phyloP scores from a whole-genome alignment of 2,797 vertebrate genomes.

The Dallia pectoralis region DNA sequence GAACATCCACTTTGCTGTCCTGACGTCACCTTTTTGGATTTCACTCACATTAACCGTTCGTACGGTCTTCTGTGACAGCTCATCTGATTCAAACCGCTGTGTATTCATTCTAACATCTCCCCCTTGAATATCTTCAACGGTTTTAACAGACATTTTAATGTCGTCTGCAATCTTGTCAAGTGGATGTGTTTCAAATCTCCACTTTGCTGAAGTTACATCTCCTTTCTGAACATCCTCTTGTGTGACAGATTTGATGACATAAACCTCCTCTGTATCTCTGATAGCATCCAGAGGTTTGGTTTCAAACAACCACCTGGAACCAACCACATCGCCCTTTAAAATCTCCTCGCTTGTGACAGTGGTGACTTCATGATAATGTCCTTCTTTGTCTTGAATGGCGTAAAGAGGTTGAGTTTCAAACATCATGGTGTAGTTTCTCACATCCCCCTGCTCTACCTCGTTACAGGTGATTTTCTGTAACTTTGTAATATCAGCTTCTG shows the following conservation, averaged over 20 bases:
- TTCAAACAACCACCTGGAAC: slow-evolving; percentile 92
- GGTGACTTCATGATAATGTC: slow-evolving; percentile 89
- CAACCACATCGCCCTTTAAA: slow-evolving; percentile 85
- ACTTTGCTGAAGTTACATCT: slow-evolving; percentile 85
- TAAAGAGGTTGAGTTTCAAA: slow-evolving; percentile 94
- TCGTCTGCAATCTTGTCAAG: slow-evolving; percentile 86
- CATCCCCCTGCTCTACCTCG: slow-evolving; percentile 82
- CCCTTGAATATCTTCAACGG: slow-evolving; percentile 80
- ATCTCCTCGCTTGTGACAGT: slow-evolving; percentile 91
- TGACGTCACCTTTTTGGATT: slow-evolving; percentile 88
- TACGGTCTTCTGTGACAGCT: slow-evolving; percentile 63
- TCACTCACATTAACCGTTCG: slow-evolving; percentile 88
- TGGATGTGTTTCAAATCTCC: slow-evolving; percentile 91
- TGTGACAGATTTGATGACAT: slow-evolving; percentile 89
- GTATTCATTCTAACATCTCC: slow-evolving; percentile 83
- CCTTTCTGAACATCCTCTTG: slow-evolving; percentile 89
- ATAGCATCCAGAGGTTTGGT: slow-evolving; percentile 91
- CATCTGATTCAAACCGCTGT: slow-evolving; percentile 82
- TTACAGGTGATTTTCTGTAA: slow-evolving; percentile 69
- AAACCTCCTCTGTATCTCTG: slow-evolving; percentile 83
- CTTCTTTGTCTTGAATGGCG: slow-evolving; percentile 89
- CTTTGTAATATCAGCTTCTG: slow-evolving; percentile 55
- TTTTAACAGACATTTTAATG: slow-evolving; percentile 69
- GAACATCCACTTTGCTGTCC: slow-evolving; percentile 90
- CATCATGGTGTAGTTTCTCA: slow-evolving; percentile 87